Evolutionary conservation across 2,888 invertebrate genomes (phyloP), one percentile per base, ranked within the genome.

Genomic region (Eurois occulta): DNA sequence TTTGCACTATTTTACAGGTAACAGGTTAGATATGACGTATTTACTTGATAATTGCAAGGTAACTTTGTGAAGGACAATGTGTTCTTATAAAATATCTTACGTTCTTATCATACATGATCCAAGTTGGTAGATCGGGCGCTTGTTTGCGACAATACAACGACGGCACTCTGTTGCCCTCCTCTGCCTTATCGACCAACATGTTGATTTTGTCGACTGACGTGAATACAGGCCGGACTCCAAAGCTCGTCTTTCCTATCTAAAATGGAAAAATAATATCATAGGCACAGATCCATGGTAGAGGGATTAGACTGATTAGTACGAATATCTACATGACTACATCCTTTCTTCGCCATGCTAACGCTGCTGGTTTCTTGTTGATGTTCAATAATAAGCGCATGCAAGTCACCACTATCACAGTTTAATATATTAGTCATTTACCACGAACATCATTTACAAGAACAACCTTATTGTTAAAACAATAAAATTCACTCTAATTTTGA

Each of bases 91-190:
- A 28, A 46, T 18, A 41, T 41, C 95, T 89, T 92, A 98, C 98
- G 95, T 99, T 98, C 94, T 98, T 98, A 92, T 99, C 99, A 93
- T 98, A 99, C 79, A 98, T 98, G 74, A 99, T 97, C 99, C 99
- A 99, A 0, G 98, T 96, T 0, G 99, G 99, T 70, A 98, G 92
- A 86, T 98, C 98, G 0, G 97, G 97, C 0, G 97, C 98, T 91
- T 98, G 98, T 86, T 98, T 98, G 28, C 98, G 97, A 2, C 98
- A 97, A 94, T 98, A 98, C 69, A 98, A 92, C 0, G 98, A 98
- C 0, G 98, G 98, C 3, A 96, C 94, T 35, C 95, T 90, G 79
- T 94, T 94, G 1, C 81, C 90, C 0, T 90, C 92, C 72, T 94
- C 94, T 0, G 93, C 76, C 86, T 96, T 96, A 78, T 96, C 96